These are phyloP conservation scores for Nymphicus hollandicus DNA, from an alignment of 2,113 vertebrate genomes.

Conservation along the genomic window DNA sequence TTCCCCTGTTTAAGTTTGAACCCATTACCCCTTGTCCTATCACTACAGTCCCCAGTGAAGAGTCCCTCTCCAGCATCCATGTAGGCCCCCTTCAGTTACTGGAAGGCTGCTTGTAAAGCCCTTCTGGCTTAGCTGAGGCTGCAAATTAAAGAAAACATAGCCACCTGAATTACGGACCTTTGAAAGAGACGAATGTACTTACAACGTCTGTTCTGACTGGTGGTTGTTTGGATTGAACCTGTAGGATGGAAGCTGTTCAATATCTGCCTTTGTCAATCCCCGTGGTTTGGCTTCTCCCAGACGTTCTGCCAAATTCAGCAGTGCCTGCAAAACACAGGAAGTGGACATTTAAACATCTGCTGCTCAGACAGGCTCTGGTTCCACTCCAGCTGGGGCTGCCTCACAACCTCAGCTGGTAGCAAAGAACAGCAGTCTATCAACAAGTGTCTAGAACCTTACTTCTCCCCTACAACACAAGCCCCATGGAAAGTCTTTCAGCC, in stretches of 20 bases:
- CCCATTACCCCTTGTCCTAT: not conserved
- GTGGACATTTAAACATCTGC: not conserved
- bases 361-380: not conserved
- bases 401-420: not conserved
- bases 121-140: not conserved
- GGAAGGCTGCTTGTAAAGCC: not conserved
- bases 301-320: conserved; percentile 94
- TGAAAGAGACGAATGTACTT: conserved; percentile 64
- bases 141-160: not conserved
- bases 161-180: not conserved
- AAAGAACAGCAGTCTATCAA: not conserved
- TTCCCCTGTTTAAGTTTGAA: not conserved
- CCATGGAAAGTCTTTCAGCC: not conserved
- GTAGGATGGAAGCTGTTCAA: conserved; percentile 97
- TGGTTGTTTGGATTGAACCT: conserved; percentile 97
- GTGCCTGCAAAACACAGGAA: conserved; percentile 75
- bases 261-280: conserved; percentile 93
- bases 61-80: not conserved
- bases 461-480: not conserved
- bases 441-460: not conserved
- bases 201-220: conserved; percentile 97
- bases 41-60: not conserved
- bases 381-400: not conserved
- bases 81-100: not conserved
- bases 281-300: conserved; percentile 96